Percentiles rank a stretch among this genome's conserved stretches.
Conservation (phyloP, 1,140 invertebrate species). For the Ips nitidus region DNA sequence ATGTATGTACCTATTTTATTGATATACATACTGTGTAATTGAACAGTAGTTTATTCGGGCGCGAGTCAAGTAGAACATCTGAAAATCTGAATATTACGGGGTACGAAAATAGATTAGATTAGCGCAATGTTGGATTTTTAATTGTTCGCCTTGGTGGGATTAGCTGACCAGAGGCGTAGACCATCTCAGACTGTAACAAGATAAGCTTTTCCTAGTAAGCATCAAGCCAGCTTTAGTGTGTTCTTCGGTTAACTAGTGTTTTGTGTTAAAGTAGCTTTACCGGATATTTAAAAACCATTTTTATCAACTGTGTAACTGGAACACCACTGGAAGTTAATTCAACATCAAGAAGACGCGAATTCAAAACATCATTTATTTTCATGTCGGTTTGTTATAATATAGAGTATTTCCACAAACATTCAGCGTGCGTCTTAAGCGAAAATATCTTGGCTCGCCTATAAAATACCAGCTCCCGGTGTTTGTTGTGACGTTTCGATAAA, state of each 20-base stretch:
- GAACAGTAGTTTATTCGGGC: conserved; percentile 35
- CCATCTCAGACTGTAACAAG: neutral
- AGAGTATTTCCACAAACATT: conserved; percentile 24
- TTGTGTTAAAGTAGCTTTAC: no score
- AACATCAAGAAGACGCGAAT: conserved; percentile 22
- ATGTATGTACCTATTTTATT: conserved; percentile 27
- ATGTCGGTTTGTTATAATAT: conserved; percentile 34
- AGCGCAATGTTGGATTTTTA: conserved; percentile 13
- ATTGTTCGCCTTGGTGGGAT: conserved; percentile 3
- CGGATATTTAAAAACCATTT: no score
- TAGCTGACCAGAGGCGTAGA: neutral
- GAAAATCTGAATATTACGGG: conserved; percentile 10
- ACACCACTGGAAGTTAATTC: neutral
- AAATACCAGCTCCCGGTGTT: conserved; percentile 20
- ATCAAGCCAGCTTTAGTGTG: neutral
- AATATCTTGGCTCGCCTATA: conserved; percentile 20
- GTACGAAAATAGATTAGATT: conserved; percentile 26
- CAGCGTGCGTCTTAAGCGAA: conserved; percentile 17
- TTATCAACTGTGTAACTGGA: neutral
- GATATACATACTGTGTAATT: conserved; percentile 25
- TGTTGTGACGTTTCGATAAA: conserved; percentile 45
- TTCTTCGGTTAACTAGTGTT: no score
- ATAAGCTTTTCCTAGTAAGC: neutral
- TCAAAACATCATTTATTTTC: conserved; percentile 26
- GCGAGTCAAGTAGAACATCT: conserved; percentile 5